Conservation (phyloP, 2,888 invertebrate species). For the Fabriciana adippe region DNA sequence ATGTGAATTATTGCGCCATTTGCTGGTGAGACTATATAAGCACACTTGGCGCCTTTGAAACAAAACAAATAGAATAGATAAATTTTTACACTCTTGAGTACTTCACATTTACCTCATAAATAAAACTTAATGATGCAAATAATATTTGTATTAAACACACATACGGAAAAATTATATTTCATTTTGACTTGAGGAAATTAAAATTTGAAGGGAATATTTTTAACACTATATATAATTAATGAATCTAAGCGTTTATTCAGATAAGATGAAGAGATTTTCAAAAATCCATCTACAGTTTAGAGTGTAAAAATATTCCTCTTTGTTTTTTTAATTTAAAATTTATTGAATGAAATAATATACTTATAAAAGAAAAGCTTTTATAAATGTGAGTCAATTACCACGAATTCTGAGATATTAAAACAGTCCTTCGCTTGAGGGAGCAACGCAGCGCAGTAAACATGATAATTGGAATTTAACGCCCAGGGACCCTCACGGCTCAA, state of each 20-base stretch:
- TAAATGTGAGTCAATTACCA: conserved; percentile 3
- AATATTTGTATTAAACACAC: no score
- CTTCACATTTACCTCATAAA: not conserved
- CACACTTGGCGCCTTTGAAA: conserved; percentile 13
- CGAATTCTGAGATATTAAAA: conserved; percentile 43
- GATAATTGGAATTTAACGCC: conserved; percentile 71
- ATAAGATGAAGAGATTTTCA: no score
- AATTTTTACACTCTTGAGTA: not conserved
- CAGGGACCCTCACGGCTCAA: conserved; percentile 34
- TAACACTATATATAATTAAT: no score
- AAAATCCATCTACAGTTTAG: no score
- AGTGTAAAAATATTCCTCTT: no score
- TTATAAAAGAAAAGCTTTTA: not conserved
- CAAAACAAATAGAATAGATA: conserved; percentile 20
- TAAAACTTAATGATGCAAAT: no score
- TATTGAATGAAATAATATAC: not conserved
- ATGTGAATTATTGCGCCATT: conserved; percentile 50
- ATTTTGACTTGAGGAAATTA: no score
- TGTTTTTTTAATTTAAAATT: no score
- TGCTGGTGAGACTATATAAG: conserved; percentile 26
- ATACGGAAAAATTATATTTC: no score
- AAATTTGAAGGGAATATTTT: no score
- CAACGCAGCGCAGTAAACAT: conserved; percentile 54
- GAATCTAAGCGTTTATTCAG: no score
- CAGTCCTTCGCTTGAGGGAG: conserved; percentile 50